Percentiles rank a stretch among this genome's conserved stretches.
phyloP scores from a whole-genome alignment of 2,113 vertebrate species.

The Embiotoca jacksoni region DNA sequence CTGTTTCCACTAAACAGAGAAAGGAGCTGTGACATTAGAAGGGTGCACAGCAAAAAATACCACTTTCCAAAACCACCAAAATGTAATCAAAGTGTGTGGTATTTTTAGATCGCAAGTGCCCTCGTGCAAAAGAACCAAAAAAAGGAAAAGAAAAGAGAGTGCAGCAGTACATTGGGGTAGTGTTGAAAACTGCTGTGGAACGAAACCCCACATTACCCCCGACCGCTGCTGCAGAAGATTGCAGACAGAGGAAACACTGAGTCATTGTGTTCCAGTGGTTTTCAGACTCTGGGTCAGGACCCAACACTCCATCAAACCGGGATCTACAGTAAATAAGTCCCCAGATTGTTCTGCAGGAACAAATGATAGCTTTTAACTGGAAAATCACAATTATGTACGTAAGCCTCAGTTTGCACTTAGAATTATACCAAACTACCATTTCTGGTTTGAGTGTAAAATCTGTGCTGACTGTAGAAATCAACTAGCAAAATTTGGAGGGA shows the following conservation, averaged over 20 bases:
- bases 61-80: no score
- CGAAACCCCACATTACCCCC: neutral
- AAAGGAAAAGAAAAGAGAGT: neutral
- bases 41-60: no score
- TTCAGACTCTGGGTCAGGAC: slow-evolving; percentile 43
- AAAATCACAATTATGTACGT: slow-evolving; percentile 22
- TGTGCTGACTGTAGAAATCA: neutral
- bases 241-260: slow-evolving; percentile 58
- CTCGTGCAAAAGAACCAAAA: no score
- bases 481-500: neutral
- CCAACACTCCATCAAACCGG: slow-evolving; percentile 2
- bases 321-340: slow-evolving; percentile 30
- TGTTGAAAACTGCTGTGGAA: slow-evolving; percentile 23
- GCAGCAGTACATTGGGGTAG: neutral
- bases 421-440: slow-evolving; percentile 3
- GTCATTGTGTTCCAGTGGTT: slow-evolving; percentile 53
- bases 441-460: slow-evolving; percentile 19
- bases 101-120: no score
- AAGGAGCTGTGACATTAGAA: no score
- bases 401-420: slow-evolving; percentile 15
- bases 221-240: slow-evolving; percentile 38
- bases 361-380: slow-evolving; percentile 23
- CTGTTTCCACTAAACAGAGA: no score
- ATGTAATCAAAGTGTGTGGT: no score
- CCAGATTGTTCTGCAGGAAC: slow-evolving; percentile 23